Percentiles rank a stretch among this genome's conserved stretches.
Evolutionary conservation across 2,113 vertebrate species (phyloP).

Genomic region (Abramis brama): DNA sequence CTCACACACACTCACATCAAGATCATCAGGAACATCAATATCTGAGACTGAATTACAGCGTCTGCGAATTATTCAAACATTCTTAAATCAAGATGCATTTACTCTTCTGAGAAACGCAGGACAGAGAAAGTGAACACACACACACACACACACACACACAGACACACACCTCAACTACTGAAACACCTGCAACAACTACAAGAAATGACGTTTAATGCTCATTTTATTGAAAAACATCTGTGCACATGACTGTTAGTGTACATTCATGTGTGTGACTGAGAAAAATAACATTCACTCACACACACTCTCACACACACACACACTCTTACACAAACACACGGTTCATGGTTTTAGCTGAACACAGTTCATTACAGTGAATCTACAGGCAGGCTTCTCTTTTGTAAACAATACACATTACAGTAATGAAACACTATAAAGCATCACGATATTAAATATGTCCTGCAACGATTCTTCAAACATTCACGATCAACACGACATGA

Average conservation of each 20-base stretch:
- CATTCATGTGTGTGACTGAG: conserved; percentile 67
- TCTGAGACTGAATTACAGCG: not conserved
- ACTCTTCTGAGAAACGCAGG: no score
- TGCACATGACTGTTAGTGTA: conserved; percentile 72
- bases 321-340: conserved; percentile 29
- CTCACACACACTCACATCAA: not conserved
- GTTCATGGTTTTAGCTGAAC: not conserved
- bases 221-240: conserved; percentile 70
- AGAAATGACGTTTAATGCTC: conserved; percentile 53
- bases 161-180: not conserved
- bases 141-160: not conserved
- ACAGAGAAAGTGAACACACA: not conserved
- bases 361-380: not conserved
- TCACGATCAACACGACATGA: conserved; percentile 2
- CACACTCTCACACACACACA: conserved; percentile 56
- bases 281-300: not conserved
- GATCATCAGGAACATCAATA: not conserved
- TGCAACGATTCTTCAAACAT: not conserved
- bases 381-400: not conserved
- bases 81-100: no score
- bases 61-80: not conserved
- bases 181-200: not conserved
- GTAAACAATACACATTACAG: conserved; percentile 23
- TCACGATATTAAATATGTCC: not conserved
- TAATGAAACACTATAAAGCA: not conserved